Conservation (phyloP, 2,797 vertebrate genomes). For the Apogon talboti region DNA sequence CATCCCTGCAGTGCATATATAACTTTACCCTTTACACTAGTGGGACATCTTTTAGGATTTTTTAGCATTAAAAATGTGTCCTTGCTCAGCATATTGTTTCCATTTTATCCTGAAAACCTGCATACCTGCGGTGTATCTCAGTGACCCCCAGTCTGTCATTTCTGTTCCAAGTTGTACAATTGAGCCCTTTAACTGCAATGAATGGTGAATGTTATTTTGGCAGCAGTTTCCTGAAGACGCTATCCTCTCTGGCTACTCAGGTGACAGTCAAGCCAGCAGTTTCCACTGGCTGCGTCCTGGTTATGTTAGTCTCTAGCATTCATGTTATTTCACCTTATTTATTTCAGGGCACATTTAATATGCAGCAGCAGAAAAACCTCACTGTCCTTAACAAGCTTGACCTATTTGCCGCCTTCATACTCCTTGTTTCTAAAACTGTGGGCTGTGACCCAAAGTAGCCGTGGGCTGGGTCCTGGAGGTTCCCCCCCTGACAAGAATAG, state of each 20-base stretch:
- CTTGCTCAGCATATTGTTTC: too few relatives aligned
- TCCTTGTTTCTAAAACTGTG: slow-evolving; percentile 40
- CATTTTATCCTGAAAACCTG: too few relatives aligned
- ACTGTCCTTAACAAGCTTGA: slow-evolving; percentile 15
- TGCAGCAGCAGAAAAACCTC: slow-evolving; percentile 13
- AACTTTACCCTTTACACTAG: slow-evolving; percentile 3
- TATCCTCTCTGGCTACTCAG: slow-evolving; percentile 70
- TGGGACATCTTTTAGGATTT: slow-evolving; percentile 5
- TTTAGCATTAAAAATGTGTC: slow-evolving; percentile 7
- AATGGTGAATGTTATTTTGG: slow-evolving; percentile 76
- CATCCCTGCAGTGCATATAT: slow-evolving; percentile 37
- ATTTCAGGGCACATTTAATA: slow-evolving; percentile 47
- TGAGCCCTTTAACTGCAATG: slow-evolving; percentile 59
- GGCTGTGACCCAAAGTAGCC: slow-evolving; percentile 52
- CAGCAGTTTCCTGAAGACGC: slow-evolving; percentile 65
- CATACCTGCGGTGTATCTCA: slow-evolving; percentile 14
- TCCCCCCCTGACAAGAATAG: slow-evolving; percentile 76
- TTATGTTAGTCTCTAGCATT: slow-evolving; percentile 40
- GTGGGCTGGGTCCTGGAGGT: slow-evolving; percentile 60
- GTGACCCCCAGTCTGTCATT: slow-evolving; percentile 41
- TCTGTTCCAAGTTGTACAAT: slow-evolving; percentile 70
- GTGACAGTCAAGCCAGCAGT: slow-evolving; percentile 80
- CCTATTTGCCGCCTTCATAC: slow-evolving; percentile 34
- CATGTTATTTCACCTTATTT: slow-evolving; percentile 46
- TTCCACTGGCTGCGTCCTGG: slow-evolving; percentile 70